Base-by-base conservation (phyloP, 2,888 invertebrate species). In the Anagyrus pseudococci region DNA sequence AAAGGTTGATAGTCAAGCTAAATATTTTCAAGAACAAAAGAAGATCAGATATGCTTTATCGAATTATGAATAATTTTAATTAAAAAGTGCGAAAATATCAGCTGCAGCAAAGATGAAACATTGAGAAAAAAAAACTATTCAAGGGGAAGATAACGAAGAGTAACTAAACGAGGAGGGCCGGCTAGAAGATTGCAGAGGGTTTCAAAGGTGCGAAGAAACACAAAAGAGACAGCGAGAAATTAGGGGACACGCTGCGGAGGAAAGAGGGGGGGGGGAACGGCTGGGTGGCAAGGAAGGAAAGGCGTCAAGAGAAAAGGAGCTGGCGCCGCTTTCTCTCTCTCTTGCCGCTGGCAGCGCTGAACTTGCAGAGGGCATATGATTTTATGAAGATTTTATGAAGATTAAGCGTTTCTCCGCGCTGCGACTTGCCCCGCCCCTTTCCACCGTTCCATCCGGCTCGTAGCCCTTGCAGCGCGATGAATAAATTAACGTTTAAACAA, bases 401-500 rank as follows among this genome's bases (percentile, higher is more conserved):
- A 67, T 67, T 64, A 67, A 69, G 67, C 67, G 57, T 62, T 59
- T 48, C 63, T 50, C 33, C 61, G 40, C 25, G 57, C 62, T 55
- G 20, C 58, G 50, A 54, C 59, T 62, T 57, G 62, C 59, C 63
- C 58, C 66, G 58, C 33, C 41, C 23, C 25, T 23, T 15, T 17
- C 19, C 10, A 4, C 22, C 19, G 2, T 17, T 17, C 44, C 4
- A 22, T 20, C 23, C 19, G 4, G 1, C 47, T 23, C 23, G 2
- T 4, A 7, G 2, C 47, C 19, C 41, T 37, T 47, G 43, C 53
- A 17, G 2, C 52, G 57, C 64, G 62, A 67, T 64, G 66, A 69
- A 67, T 69, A 66, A 69, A 67, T 67, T 67, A 69, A 69, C 67
- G 62, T 60, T 66, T 62, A 64, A 69, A 66, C 67, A 67, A 69